Percentiles rank a stretch among this genome's conserved stretches.
These are phyloP conservation scores for Diprion similis DNA, from an alignment of 1,140 invertebrate genomes.

Conservation along the genomic window DNA sequence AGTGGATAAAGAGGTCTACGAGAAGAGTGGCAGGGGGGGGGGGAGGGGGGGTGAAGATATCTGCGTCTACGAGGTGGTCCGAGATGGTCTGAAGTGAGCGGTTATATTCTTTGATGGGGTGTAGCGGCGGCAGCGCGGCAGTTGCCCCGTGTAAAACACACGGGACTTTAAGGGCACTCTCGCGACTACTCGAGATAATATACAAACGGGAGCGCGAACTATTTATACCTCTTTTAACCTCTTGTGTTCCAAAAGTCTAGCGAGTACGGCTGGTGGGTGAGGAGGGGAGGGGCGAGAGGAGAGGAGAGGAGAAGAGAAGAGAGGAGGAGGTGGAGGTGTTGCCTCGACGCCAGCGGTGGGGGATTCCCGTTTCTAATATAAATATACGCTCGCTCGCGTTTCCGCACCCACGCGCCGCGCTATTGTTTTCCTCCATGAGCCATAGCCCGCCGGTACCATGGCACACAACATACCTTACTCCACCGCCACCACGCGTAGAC, in stretches of 20 bases:
- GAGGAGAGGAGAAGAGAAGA: constrained; percentile 28
- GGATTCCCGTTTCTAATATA: constrained; percentile 30
- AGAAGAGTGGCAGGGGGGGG: too few relatives aligned
- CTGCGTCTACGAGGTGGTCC: not conserved
- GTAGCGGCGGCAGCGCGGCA: not conserved
- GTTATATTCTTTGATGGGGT: not conserved
- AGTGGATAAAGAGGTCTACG: too few relatives aligned
- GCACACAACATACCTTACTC: too few relatives aligned
- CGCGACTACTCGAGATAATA: constrained; percentile 39
- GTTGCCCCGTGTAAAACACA: not conserved
- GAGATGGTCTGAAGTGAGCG: not conserved
- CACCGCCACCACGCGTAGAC: too few relatives aligned
- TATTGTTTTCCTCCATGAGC: constrained; percentile 29
- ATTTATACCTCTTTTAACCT: constrained; percentile 34
- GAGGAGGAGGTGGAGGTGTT: constrained; percentile 27
- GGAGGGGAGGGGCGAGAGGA: not conserved
- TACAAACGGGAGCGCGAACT: constrained; percentile 30
- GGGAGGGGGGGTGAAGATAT: too few relatives aligned
- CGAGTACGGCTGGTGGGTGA: constrained; percentile 14
- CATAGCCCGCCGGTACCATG: not conserved
- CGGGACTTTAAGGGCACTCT: constrained; percentile 31
- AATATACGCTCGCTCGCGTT: constrained; percentile 29
- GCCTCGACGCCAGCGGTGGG: not conserved
- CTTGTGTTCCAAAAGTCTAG: constrained; percentile 19
- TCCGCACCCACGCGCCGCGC: constrained; percentile 14